These are phyloP conservation scores for Tinea pellionella DNA, from an alignment of 2,888 invertebrate species.

Conservation along the genomic window DNA sequence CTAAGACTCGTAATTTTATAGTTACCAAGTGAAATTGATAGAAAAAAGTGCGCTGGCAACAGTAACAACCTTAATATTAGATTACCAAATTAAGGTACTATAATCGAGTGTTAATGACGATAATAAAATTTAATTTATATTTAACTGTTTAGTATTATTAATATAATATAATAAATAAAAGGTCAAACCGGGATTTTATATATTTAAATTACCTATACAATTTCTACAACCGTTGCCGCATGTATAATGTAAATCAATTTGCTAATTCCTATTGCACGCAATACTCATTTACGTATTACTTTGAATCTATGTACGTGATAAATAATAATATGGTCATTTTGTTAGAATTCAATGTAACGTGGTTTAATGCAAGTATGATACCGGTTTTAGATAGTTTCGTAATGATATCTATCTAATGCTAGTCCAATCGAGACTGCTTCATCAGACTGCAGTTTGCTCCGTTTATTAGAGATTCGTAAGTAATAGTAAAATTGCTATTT, in stretches of 20 bases:
- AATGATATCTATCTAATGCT: background rate
- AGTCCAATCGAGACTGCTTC: slow-evolving; percentile 10
- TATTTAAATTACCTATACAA: background rate
- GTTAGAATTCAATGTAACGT: background rate
- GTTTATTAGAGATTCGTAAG: background rate
- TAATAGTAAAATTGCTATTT: no score
- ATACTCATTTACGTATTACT: slow-evolving; percentile 6
- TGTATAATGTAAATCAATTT: slow-evolving; percentile 9
- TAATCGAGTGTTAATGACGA: background rate
- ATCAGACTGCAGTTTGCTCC: slow-evolving; percentile 1
- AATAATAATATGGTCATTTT: slow-evolving; percentile 9
- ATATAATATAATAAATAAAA: background rate
- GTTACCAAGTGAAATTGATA: no score
- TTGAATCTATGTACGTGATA: background rate
- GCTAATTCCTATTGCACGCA: slow-evolving; percentile 12
- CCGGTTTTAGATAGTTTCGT: slow-evolving; percentile 7
- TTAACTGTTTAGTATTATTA: background rate
- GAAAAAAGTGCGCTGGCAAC: no score
- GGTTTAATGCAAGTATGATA: background rate
- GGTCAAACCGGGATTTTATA: background rate
- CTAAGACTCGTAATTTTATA: no score
- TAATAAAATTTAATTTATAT: background rate
- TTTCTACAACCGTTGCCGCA: background rate
- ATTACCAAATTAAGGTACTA: background rate
- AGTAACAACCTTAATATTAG: background rate